These are phyloP conservation scores for Diplazon laetatorius DNA, from an alignment of 2,888 invertebrate species.

Conservation along the genomic window DNA sequence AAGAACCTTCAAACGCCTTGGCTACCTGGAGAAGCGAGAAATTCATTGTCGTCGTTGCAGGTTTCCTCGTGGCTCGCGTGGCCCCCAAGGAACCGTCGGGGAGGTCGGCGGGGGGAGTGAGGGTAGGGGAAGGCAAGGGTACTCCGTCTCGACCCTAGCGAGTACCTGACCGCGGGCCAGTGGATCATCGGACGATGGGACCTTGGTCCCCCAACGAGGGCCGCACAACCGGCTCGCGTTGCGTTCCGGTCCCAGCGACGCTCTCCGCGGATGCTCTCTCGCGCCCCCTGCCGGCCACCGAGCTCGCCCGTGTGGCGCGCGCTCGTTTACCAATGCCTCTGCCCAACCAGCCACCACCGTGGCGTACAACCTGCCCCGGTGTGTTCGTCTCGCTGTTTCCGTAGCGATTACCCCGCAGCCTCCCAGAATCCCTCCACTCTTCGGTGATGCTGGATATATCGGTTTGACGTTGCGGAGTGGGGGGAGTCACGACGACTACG, in stretches of 20 bases:
- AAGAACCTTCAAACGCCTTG: background rate
- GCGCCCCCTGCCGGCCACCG: background rate
- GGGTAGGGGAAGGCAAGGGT: too few relatives aligned
- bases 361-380: too few relatives aligned
- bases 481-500: background rate
- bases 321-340: too few relatives aligned
- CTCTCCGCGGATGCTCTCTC: conserved; percentile 3
- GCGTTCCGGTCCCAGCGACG: background rate
- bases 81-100: too few relatives aligned
- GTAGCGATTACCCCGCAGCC: conserved; percentile 46
- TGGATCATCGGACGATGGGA: conserved; percentile 37
- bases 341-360: too few relatives aligned
- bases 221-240: background rate
- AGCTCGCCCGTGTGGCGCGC: conserved; percentile 21
- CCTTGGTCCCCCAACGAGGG: conserved; percentile 59
- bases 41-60: too few relatives aligned
- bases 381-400: background rate
- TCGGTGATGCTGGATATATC: conserved; percentile 25
- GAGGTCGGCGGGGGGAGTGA: background rate
- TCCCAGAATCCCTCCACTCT: conserved; percentile 31
- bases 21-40: background rate
- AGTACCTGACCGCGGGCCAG: conserved; percentile 54
- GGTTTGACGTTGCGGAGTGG: too few relatives aligned
- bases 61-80: too few relatives aligned
- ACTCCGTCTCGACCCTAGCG: conserved; percentile 25